Conservation (phyloP, 2,797 vertebrate genomes). For the Paguma larvata region DNA sequence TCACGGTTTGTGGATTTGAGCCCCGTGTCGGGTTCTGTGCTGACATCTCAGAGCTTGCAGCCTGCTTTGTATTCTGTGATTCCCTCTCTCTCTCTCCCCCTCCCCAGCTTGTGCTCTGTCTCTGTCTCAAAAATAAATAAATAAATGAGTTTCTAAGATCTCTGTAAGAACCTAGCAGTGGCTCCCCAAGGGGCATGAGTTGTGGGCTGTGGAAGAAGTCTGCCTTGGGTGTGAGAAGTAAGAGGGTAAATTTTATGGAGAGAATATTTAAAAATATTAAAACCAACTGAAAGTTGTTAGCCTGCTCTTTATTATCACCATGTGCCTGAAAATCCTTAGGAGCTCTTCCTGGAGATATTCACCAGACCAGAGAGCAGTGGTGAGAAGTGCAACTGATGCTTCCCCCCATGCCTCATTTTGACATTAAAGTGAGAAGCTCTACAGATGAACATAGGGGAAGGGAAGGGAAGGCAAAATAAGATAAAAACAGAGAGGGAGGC, state of each 20-base stretch:
- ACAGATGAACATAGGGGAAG: too few species aligned
- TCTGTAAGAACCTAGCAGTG: not conserved
- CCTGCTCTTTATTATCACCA: not conserved
- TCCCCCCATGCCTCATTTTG: not conserved
- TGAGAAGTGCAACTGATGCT: not conserved
- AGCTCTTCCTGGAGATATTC: not conserved
- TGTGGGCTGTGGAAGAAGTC: not conserved
- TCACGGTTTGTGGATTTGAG: too few species aligned
- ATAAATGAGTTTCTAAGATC: not conserved
- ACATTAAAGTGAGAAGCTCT: not conserved
- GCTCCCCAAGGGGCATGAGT: not conserved
- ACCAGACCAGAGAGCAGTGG: not conserved
- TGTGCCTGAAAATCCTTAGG: not conserved
- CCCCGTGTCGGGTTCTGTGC: too few species aligned
- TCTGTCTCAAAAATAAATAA: too few species aligned
- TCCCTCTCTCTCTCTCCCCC: too few species aligned
- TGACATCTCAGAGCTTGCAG: too few species aligned
- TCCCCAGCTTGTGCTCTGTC: too few species aligned
- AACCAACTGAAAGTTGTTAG: not conserved
- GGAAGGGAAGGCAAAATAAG: too few species aligned
- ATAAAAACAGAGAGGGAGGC: too few species aligned
- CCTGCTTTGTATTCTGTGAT: too few species aligned
- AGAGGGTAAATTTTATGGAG: not conserved
- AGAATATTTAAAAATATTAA: conserved; percentile 30
- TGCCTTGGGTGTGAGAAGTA: not conserved